phyloP scores from a whole-genome alignment of 2,888 invertebrate genomes.

The Spilarctia lutea region DNA sequence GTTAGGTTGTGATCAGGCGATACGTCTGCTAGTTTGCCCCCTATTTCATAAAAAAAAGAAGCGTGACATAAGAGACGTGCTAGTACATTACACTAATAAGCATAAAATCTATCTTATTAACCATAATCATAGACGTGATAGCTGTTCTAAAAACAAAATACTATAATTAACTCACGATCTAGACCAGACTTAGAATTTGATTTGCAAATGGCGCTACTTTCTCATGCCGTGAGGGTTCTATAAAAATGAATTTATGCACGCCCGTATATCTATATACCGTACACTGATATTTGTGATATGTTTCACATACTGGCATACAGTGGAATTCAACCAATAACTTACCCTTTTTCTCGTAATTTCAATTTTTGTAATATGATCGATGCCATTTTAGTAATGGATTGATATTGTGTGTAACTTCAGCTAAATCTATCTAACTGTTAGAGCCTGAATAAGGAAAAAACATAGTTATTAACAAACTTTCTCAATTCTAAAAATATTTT shows the following conservation, averaged over 20 bases:
- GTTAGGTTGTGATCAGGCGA: too few relatives aligned
- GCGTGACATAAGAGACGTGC: too few relatives aligned
- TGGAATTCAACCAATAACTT: background rate
- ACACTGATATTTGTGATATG: background rate
- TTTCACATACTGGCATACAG: background rate
- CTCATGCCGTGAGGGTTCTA: background rate
- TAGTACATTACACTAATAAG: background rate
- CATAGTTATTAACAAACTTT: background rate
- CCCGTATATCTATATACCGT: too few relatives aligned
- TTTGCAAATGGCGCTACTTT: background rate
- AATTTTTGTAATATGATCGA: background rate
- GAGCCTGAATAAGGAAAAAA: background rate
- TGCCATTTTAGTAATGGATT: background rate
- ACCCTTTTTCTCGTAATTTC: background rate
- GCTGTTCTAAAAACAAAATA: background rate
- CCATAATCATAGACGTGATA: conserved; percentile 3
- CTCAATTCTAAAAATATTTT: background rate
- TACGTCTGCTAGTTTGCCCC: too few relatives aligned
- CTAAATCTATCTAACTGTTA: background rate
- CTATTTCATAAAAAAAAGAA: too few relatives aligned
- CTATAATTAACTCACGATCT: background rate
- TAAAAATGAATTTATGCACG: background rate
- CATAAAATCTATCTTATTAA: conserved; percentile 2
- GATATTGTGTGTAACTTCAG: background rate
- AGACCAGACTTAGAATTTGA: background rate